Percentiles rank a stretch among this genome's conserved stretches.
Evolutionary conservation across 2,888 invertebrate species (phyloP).

Genomic region (Oegoconia quadripuncta): DNA sequence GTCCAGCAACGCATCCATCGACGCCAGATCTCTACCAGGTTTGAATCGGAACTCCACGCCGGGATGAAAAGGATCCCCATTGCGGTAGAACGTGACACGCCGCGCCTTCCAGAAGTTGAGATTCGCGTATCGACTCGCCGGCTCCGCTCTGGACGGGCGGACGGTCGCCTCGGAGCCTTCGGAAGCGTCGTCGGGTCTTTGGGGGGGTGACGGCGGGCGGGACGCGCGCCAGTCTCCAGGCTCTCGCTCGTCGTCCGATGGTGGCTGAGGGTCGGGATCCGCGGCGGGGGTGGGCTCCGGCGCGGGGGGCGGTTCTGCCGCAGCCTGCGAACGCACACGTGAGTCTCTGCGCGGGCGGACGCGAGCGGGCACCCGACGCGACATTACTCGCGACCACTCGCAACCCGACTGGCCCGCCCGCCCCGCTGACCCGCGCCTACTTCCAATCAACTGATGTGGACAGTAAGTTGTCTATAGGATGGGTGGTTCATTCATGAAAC

Average conservation of each 20-base stretch:
- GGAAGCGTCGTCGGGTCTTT: conserved; percentile 66
- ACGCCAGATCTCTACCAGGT: conserved; percentile 92
- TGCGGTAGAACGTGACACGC: conserved; percentile 93
- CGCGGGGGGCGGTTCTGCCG: conserved; percentile 59
- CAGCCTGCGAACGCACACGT: conserved; percentile 65
- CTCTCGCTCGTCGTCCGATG: conserved; percentile 74
- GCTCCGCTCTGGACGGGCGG: conserved; percentile 79
- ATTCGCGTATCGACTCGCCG: conserved; percentile 84
- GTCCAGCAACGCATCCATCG: conserved; percentile 90
- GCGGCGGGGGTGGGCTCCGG: conserved; percentile 61
- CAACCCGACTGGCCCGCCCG: conserved; percentile 57
- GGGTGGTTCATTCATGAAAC: conserved; percentile 46
- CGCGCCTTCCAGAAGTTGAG: conserved; percentile 93
- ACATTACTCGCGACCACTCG: conserved; percentile 59
- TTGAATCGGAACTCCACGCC: conserved; percentile 92
- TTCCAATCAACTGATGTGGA: conserved; percentile 54
- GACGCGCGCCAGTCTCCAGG: conserved; percentile 76
- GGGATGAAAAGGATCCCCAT: conserved; percentile 95
- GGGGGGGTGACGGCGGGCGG: conserved; percentile 61
- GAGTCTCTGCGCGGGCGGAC: conserved; percentile 51
- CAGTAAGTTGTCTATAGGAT: conserved; percentile 39
- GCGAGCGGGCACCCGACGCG: conserved; percentile 66
- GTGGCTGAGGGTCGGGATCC: conserved; percentile 58
- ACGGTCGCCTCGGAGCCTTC: conserved; percentile 74
- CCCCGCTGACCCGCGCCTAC: conserved; percentile 41